A percentile compares a stretch with the other conserved stretches of the same genome.
Conservation (phyloP, 2,888 invertebrate species). For the Agrochola lychnidis region DNA sequence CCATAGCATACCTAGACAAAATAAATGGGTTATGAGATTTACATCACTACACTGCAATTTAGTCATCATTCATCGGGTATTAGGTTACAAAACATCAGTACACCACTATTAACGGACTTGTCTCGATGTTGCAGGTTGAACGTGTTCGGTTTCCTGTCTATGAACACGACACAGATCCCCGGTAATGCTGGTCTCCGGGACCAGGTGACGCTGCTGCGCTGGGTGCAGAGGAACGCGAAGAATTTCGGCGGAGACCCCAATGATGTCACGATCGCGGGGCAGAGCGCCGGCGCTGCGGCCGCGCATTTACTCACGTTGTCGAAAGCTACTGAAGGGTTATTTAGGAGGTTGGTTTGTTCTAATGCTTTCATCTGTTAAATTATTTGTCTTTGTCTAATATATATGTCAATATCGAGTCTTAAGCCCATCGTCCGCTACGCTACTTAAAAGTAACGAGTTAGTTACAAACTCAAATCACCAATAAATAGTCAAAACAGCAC, state of each 20-base stretch:
- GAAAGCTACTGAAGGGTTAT: conserved; percentile 79
- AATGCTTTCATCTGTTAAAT: not conserved
- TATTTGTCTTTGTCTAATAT: not conserved
- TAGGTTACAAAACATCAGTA: not conserved
- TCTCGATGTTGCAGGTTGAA: conserved; percentile 78
- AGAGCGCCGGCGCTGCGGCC: conserved; percentile 83
- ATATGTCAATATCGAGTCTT: not conserved
- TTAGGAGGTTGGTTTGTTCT: conserved; percentile 73
- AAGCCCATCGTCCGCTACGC: not conserved
- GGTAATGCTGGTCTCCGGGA: conserved; percentile 88
- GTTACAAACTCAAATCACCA: not conserved
- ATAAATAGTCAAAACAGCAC: not conserved
- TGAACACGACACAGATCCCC: conserved; percentile 80
- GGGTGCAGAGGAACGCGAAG: conserved; percentile 82
- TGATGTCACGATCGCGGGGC: conserved; percentile 84
- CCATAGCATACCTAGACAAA: not conserved
- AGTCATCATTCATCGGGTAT: not conserved
- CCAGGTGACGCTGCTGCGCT: conserved; percentile 81
- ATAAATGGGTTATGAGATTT: not conserved
- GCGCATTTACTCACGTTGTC: conserved; percentile 82
- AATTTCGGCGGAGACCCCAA: conserved; percentile 84
- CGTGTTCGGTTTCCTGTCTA: conserved; percentile 85
- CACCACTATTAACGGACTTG: not conserved
- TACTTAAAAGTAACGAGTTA: not conserved
- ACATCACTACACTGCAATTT: not conserved